phyloP scores from a whole-genome alignment of 2,797 vertebrate genomes.

The Platalea minor region DNA sequence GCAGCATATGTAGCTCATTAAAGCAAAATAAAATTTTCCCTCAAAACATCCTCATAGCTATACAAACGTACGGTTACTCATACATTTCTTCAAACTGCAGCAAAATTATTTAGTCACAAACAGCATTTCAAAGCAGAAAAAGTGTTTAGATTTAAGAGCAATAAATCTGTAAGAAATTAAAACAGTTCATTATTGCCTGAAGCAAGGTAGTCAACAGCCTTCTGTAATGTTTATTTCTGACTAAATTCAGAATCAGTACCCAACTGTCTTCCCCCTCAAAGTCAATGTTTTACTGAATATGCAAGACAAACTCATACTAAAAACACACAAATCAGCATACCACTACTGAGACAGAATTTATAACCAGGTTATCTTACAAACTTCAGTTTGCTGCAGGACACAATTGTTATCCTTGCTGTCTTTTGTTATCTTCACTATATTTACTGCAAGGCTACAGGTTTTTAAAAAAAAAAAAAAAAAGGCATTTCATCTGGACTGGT shows the following conservation, averaged over 20 bases:
- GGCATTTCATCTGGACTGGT: background rate
- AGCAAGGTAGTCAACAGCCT: background rate
- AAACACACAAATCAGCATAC: accelerated
- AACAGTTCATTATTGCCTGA: background rate
- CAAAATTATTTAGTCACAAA: background rate
- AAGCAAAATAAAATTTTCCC: background rate
- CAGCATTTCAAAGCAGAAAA: background rate
- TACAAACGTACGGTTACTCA: background rate
- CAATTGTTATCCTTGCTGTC: background rate
- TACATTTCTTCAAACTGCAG: background rate
- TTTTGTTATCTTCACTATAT: background rate
- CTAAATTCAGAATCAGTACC: background rate
- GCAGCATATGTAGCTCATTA: conserved; percentile 7
- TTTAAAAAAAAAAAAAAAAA: no score
- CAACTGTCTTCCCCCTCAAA: background rate
- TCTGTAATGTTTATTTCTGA: background rate
- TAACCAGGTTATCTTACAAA: accelerated
- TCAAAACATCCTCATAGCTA: background rate
- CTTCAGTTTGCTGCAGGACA: background rate
- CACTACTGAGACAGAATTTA: background rate
- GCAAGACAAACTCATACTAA: background rate
- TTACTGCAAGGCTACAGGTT: background rate
- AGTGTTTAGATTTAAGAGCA: background rate
- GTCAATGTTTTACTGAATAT: no score
- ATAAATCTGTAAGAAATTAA: background rate